Evolutionary conservation across 2,113 vertebrate species (phyloP).

Genomic region (Drymodes brunneopygia): DNA sequence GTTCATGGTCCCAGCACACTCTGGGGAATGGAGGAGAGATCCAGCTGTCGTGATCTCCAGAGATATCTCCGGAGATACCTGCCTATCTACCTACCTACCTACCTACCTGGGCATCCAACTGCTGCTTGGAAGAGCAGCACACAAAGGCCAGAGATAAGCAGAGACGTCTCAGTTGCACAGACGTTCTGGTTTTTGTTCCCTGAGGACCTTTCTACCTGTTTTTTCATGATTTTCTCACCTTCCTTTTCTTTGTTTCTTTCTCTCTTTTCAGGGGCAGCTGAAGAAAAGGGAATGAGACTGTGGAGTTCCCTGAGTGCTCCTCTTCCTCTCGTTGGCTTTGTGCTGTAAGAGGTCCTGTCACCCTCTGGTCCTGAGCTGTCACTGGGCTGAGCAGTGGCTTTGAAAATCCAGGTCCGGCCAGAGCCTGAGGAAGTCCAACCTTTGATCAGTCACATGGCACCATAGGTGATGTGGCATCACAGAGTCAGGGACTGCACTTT

Average conservation of each 20-base stretch:
- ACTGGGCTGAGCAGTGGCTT: neutral
- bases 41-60: fast-evolving
- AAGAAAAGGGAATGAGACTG: neutral
- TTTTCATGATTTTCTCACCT: neutral
- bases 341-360: neutral
- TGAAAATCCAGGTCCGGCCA: neutral
- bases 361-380: neutral
- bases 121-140: neutral
- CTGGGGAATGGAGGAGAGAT: neutral
- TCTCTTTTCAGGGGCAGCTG: neutral
- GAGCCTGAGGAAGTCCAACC: neutral
- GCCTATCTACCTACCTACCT: too few species aligned
- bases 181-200: neutral
- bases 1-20: neutral
- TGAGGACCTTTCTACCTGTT: neutral
- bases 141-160: neutral
- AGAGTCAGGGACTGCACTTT: neutral
- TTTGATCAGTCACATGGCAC: slow-evolving; percentile 19
- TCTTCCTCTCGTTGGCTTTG: neutral
- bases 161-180: neutral
- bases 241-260: neutral
- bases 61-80: neutral
- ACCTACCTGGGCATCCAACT: neutral
- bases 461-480: slow-evolving; percentile 19
- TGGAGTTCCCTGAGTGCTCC: neutral